Conservation (phyloP, 2,113 vertebrate genomes). For the Carassius auratus region DNA sequence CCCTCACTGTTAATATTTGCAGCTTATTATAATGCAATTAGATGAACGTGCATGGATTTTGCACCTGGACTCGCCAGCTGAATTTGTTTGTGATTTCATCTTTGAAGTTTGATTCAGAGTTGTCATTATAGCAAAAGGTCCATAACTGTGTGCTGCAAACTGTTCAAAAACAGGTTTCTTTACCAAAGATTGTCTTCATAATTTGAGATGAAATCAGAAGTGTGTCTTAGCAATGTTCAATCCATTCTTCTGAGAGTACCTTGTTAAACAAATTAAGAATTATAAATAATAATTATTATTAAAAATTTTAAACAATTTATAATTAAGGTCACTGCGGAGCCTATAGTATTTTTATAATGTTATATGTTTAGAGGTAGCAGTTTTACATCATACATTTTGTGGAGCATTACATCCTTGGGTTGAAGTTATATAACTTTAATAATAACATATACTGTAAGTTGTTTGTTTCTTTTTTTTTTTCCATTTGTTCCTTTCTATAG, state of each 20-base stretch:
- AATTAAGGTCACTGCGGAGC: not conserved
- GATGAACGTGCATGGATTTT: not conserved
- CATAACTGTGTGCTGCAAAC: too few relatives aligned
- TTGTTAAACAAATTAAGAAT: not conserved
- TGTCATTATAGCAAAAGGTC: constrained; percentile 1
- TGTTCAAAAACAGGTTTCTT: not conserved
- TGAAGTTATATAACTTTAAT: not conserved
- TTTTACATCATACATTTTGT: not conserved
- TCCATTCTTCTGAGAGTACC: not conserved
- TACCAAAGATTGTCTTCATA: not conserved
- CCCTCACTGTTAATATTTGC: constrained; percentile 47
- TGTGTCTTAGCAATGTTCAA: not conserved
- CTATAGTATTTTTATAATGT: not conserved
- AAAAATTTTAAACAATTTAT: not conserved
- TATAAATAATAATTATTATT: not conserved
- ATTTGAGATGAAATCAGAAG: not conserved
- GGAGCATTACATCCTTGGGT: not conserved
- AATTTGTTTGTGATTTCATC: not conserved
- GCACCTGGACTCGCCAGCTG: not conserved
- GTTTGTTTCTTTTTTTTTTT: not conserved
- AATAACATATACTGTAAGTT: not conserved
- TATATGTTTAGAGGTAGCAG: not conserved
- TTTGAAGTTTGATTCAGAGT: not conserved
- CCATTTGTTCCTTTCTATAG: too few relatives aligned
- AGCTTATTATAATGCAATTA: constrained; percentile 56